Evolutionary conservation across 1,140 invertebrate genomes (phyloP).

Genomic region (Heterodera carotae): DNA sequence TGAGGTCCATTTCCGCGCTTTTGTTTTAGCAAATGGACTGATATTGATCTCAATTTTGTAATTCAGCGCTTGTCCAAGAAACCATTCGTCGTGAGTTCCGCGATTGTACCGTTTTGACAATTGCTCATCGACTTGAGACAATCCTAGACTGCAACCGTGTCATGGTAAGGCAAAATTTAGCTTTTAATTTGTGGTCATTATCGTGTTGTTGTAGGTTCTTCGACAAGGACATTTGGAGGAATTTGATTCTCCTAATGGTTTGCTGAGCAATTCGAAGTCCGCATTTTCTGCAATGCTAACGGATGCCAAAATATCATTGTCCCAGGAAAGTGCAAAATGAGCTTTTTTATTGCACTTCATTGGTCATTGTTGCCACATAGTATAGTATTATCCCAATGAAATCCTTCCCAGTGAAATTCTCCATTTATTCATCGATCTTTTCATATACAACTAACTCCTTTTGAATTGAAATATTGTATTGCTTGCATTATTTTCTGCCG

Average conservation of each 20-base stretch:
- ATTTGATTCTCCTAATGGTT: slow-evolving; percentile 72
- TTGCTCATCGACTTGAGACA: slow-evolving; percentile 71
- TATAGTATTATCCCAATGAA: no score
- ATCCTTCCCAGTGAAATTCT: no score
- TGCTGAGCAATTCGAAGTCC: background rate
- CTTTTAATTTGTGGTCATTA: slow-evolving; percentile 41
- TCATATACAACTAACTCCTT: no score
- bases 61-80: slow-evolving; percentile 63
- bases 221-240: slow-evolving; percentile 77
- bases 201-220: slow-evolving; percentile 72
- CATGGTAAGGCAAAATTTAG: slow-evolving; percentile 65
- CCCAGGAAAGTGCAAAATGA: background rate
- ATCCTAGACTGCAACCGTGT: slow-evolving; percentile 69
- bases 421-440: no score
- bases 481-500: no score
- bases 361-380: no score
- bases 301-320: background rate
- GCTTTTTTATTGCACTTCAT: no score
- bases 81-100: slow-evolving; percentile 66
- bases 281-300: background rate
- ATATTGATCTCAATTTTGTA: background rate
- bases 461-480: no score
- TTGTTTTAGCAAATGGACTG: slow-evolving; percentile 69
- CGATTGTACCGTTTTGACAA: slow-evolving; percentile 70
- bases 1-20: slow-evolving; percentile 68